Base-by-base conservation (phyloP, 2,797 vertebrate genomes). In the Amphiprion clarkii region DNA sequence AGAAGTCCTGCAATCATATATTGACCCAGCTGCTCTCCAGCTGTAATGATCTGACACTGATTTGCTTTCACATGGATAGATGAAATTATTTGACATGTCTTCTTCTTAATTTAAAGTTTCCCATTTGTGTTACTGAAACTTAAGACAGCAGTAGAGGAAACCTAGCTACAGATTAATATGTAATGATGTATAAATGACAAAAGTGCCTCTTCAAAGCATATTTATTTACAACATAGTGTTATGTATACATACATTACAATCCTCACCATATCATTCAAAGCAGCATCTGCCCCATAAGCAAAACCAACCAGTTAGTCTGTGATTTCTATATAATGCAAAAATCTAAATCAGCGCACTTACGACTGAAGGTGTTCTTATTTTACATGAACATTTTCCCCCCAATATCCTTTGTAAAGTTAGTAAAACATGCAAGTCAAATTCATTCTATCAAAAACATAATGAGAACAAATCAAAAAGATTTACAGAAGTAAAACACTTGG, bases 171-270 rank as follows among this genome's bases (percentile, higher is more conserved):
- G 14, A 25, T 73, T 8, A 17, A 54, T 33, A 2, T 4, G n/a
- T 44, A 40, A 40, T 51, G 13, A 77, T 70, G 59, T 70, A 88
- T 81, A 44, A 89, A 89, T 71, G 79, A 93, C 90, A 91, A 87
- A 17, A 65, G 10, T 39, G 61, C 51, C 81, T 90, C 68, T 91
- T 89, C 73, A 85, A 78, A 91, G 82, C 77, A 86, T 31, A 85
- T 96, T 96, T 96, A 96, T 96, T 96, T 95, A 95, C 95, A 95
- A 86, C 78, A 87, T 83, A 84, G 78, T 89, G 87, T 95, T 93
- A 94, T 86, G 64, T 81, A 90, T 74, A 89, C 88, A 89, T 87
- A 91, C 71, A 92, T 65, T 70, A 85, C 6, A 70, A 78, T 86
- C 80, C 75, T 89, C 78, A 84, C 75, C 85, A 80, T 82, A 82